phyloP scores from a whole-genome alignment of 2,797 vertebrate species.

The Myiotriccus ornatus region DNA sequence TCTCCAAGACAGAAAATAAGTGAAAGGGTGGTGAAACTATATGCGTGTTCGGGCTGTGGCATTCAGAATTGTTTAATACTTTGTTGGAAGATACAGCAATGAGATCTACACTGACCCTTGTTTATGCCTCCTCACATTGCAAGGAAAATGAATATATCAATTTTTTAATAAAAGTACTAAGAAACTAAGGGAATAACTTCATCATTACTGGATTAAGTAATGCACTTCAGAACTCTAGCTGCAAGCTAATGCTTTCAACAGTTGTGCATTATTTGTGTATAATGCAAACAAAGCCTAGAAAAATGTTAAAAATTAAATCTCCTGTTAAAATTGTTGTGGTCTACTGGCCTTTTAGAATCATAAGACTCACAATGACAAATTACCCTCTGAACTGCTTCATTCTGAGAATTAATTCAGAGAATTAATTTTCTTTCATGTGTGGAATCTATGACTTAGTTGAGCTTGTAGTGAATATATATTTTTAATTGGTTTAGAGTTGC shows the following conservation, averaged over 20 bases:
- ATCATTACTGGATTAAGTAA: neutral
- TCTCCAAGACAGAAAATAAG: neutral
- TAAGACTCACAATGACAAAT: neutral
- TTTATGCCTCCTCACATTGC: neutral
- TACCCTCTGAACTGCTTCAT: neutral
- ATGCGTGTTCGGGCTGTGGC: fast-evolving
- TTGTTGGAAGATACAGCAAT: neutral
- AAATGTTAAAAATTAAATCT: neutral
- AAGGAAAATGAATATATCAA: neutral
- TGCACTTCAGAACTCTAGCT: neutral
- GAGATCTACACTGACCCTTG: neutral
- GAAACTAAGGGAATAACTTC: neutral
- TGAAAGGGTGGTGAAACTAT: neutral
- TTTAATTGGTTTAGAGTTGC: neutral
- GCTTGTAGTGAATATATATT: neutral
- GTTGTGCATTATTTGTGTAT: neutral
- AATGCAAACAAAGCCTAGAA: neutral
- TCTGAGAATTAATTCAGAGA: neutral
- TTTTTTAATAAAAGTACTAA: neutral
- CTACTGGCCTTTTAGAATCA: neutral
- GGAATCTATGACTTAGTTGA: neutral
- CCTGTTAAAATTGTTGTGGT: neutral
- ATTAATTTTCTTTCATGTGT: neutral
- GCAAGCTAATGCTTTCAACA: neutral
- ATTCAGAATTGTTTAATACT: neutral